A percentile compares a stretch with the other conserved stretches of the same genome.
Evolutionary conservation across 2,797 vertebrate genomes (phyloP).

Genomic region (Anguilla megastoma): DNA sequence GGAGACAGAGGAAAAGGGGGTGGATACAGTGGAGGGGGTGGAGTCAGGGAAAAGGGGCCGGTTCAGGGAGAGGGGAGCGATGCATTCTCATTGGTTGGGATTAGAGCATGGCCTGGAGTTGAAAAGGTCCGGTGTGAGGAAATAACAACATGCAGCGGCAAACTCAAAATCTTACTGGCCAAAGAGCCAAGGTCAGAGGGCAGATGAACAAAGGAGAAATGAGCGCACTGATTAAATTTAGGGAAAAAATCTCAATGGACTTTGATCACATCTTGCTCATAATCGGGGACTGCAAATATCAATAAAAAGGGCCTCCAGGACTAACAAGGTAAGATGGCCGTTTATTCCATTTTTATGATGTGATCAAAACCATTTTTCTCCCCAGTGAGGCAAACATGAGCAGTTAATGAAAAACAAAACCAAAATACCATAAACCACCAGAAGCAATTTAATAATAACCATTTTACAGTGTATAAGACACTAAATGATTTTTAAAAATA

Average conservation of each 20-base stretch:
- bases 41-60: conserved; percentile 28
- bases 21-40: not conserved
- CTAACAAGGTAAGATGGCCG: not conserved
- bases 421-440: conserved; percentile 36
- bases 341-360: not conserved
- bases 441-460: conserved; percentile 16
- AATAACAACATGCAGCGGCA: conserved; percentile 70
- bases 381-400: conserved; percentile 74
- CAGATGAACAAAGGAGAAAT: not conserved
- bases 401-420: conserved; percentile 57
- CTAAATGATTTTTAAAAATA: conserved; percentile 25
- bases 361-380: conserved; percentile 56
- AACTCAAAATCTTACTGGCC: conserved; percentile 39
- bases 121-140: not conserved
- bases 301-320: not conserved
- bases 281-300: not conserved
- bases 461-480: conserved; percentile 11
- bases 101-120: conserved; percentile 40
- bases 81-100: conserved; percentile 41
- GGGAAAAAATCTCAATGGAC: conserved; percentile 64
- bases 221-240: conserved; percentile 44
- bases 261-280: conserved; percentile 17
- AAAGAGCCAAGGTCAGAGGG: not conserved
- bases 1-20: not conserved
- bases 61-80: conserved; percentile 35